Evolutionary conservation across 2,113 vertebrate genomes (phyloP).

Genomic region (Dipodomys ordii): DNA sequence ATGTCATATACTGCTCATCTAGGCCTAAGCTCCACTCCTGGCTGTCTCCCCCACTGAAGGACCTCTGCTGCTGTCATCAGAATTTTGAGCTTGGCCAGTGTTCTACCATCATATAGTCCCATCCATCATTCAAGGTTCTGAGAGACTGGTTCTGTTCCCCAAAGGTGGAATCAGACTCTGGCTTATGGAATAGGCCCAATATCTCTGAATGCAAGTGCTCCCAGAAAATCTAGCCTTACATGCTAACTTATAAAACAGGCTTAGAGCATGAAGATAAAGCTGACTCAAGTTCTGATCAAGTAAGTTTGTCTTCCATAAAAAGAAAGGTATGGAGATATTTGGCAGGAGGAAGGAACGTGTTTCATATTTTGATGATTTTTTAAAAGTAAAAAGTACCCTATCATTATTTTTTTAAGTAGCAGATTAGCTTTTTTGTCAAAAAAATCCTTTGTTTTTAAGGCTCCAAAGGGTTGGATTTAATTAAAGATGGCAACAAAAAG

Average conservation of each 20-base stretch:
- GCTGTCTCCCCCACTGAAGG: neutral
- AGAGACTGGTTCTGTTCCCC: neutral
- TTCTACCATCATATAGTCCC: neutral
- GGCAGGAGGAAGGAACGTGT: constrained; percentile 4
- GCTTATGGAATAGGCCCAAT: neutral
- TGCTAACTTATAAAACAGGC: constrained; percentile 17
- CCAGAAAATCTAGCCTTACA: neutral
- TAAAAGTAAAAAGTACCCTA: constrained; percentile 16
- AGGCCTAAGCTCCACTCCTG: neutral
- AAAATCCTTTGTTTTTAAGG: constrained; percentile 52
- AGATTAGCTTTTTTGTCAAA: neutral
- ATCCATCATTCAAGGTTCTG: neutral
- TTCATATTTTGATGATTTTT: constrained; percentile 53
- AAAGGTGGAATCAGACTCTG: neutral
- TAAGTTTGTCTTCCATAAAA: constrained; percentile 41
- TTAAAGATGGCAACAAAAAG: constrained; percentile 69
- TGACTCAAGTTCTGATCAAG: neutral
- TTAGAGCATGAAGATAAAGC: neutral
- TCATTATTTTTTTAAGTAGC: constrained; percentile 45
- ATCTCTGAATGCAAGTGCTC: constrained; percentile 44
- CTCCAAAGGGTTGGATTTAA: constrained; percentile 56
- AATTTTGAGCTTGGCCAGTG: neutral
- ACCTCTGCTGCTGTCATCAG: neutral
- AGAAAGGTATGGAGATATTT: neutral
- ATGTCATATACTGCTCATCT: neutral